Evolutionary conservation across 2,888 invertebrate genomes (phyloP).

Genomic region (Peribatodes rhomboidaria): DNA sequence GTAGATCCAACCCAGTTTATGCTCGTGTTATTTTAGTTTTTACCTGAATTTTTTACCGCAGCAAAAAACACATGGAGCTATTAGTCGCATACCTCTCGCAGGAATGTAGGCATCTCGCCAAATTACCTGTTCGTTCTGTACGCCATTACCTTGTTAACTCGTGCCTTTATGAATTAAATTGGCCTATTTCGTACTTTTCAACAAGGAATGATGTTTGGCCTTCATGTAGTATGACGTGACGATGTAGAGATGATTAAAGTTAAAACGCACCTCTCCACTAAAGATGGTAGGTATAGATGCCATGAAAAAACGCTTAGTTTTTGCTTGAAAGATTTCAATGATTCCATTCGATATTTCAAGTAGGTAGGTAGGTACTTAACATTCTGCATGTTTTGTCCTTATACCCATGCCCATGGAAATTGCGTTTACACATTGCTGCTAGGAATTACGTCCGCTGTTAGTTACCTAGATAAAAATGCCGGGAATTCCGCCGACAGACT

Average conservation of each 20-base stretch:
- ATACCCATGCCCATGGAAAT: conserved; percentile 51
- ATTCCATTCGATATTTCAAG: background rate
- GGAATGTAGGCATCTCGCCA: conserved; percentile 78
- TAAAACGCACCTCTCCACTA: too few relatives aligned
- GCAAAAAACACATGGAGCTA: conserved; percentile 64
- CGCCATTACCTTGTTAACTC: conserved; percentile 63
- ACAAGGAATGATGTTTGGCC: conserved; percentile 20
- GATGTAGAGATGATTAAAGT: too few relatives aligned
- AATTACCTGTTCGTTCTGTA: conserved; percentile 66
- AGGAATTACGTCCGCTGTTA: conserved; percentile 63
- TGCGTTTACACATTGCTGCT: conserved; percentile 52
- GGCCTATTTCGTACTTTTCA: conserved; percentile 55
- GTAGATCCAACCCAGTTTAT: conserved; percentile 30
- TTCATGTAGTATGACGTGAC: background rate
- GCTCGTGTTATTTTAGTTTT: conserved; percentile 63
- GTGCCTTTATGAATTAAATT: conserved; percentile 67
- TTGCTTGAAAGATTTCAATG: background rate
- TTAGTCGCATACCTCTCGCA: conserved; percentile 61
- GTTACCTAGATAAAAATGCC: conserved; percentile 60
- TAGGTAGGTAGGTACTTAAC: background rate
- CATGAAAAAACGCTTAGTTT: too few relatives aligned
- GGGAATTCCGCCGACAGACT: conserved; percentile 35
- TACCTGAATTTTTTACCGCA: conserved; percentile 66
- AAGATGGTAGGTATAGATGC: too few relatives aligned
- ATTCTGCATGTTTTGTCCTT: conserved; percentile 4